phyloP scores from a whole-genome alignment of 1,140 invertebrate species.

The Cyrtorhinus lividipennis region DNA sequence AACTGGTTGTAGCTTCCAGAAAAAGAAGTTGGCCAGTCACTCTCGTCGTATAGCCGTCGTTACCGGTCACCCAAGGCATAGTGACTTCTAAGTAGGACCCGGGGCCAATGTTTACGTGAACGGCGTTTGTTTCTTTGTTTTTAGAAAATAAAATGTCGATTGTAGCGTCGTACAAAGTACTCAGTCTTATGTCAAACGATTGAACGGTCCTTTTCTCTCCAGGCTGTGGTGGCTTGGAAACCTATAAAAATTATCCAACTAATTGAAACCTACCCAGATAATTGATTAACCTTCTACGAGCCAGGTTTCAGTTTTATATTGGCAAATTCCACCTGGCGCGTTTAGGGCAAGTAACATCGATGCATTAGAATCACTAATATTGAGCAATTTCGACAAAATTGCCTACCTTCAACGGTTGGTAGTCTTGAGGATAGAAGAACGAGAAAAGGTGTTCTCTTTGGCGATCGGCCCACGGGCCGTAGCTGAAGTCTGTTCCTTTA shows the following conservation, averaged over 20 bases:
- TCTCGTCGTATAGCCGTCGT: constrained; percentile 75
- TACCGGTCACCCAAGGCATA: constrained; percentile 80
- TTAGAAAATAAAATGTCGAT: constrained; percentile 93
- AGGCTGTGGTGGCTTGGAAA: constrained; percentile 61
- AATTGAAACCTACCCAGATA: too few relatives aligned
- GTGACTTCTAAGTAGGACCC: constrained; percentile 91
- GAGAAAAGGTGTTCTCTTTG: constrained; percentile 89
- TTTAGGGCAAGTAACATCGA: too few relatives aligned
- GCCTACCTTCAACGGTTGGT: constrained; percentile 27
- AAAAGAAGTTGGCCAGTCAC: constrained; percentile 85
- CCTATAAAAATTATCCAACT: too few relatives aligned
- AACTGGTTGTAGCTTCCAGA: constrained; percentile 84
- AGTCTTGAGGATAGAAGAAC: constrained; percentile 88
- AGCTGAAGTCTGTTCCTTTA: constrained; percentile 93
- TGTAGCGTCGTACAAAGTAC: constrained; percentile 78
- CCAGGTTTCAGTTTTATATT: too few relatives aligned
- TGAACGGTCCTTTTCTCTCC: constrained; percentile 78
- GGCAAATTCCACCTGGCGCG: too few relatives aligned
- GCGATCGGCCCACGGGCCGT: constrained; percentile 95
- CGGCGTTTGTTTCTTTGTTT: constrained; percentile 90
- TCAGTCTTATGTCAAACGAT: constrained; percentile 82
- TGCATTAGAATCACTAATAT: too few relatives aligned
- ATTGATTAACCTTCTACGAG: too few relatives aligned
- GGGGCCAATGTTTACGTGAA: constrained; percentile 83
- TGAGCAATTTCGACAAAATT: too few relatives aligned